phyloP scores from a whole-genome alignment of 1,140 invertebrate species.

The Mya arenaria region DNA sequence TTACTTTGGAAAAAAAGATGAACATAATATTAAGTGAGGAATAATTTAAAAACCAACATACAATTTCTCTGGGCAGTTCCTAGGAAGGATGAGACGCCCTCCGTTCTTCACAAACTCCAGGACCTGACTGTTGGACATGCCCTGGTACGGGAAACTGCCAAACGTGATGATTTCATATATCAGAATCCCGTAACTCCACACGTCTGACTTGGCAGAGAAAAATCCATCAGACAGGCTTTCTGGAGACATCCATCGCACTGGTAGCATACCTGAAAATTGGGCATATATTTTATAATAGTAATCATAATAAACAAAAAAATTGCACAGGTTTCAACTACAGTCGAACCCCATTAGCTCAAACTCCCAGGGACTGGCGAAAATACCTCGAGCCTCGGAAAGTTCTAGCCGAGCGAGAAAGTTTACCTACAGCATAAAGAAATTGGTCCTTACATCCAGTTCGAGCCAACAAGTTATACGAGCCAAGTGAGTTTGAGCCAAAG shows the following conservation, averaged over 20 bases:
- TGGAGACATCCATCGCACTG: constrained; percentile 96
- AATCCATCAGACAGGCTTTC: constrained; percentile 94
- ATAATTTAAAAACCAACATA: constrained; percentile 83
- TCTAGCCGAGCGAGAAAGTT: too few species aligned
- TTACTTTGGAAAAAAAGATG: too few species aligned
- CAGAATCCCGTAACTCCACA: constrained; percentile 96
- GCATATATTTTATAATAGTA: too few species aligned
- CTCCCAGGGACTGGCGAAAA: too few species aligned
- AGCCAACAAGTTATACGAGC: too few species aligned
- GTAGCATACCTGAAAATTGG: constrained; percentile 80
- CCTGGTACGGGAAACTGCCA: constrained; percentile 92
- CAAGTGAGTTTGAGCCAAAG: too few species aligned
- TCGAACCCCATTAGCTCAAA: too few species aligned
- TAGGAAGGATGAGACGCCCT: constrained; percentile 87
- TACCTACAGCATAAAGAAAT: too few species aligned
- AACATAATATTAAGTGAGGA: background rate
- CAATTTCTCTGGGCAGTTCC: constrained; percentile 88
- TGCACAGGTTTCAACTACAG: too few species aligned
- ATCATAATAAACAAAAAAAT: too few species aligned
- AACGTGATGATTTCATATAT: constrained; percentile 91
- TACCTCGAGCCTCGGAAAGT: too few species aligned
- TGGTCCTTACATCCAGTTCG: too few species aligned
- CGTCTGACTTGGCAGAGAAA: constrained; percentile 95
- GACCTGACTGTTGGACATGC: constrained; percentile 92
- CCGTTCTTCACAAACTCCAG: constrained; percentile 90